phyloP scores from a whole-genome alignment of 2,888 invertebrate genomes.

The Pandemis heparana region DNA sequence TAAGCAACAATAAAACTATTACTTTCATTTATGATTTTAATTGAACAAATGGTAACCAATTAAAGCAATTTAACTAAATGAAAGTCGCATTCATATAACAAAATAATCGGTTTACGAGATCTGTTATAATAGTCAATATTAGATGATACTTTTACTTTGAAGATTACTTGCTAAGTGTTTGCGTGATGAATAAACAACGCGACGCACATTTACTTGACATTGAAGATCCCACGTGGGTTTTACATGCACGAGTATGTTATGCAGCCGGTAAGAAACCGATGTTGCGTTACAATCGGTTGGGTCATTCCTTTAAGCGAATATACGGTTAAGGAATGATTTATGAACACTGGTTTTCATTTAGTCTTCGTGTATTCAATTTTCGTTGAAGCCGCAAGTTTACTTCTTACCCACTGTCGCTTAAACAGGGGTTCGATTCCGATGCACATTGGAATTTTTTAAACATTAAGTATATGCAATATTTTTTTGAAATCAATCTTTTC shows the following conservation, averaged over 20 bases:
- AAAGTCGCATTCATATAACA: background rate
- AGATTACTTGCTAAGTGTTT: background rate
- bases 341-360: background rate
- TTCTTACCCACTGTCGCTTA: no score
- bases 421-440: no score
- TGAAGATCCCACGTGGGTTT: constrained; percentile 29
- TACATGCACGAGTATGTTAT: constrained; percentile 9
- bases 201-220: constrained; percentile 20
- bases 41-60: background rate
- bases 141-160: background rate
- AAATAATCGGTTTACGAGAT: background rate
- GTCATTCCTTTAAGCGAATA: background rate
- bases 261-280: constrained; percentile 8
- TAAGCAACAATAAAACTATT: constrained; percentile 1
- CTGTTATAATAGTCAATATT: background rate
- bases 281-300: constrained; percentile 16
- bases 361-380: background rate
- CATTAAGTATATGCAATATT: no score
- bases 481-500: no score
- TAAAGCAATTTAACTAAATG: background rate
- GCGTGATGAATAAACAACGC: constrained; percentile 5
- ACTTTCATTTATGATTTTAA: constrained; percentile 17
- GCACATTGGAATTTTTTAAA: no score
- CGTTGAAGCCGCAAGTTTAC: no score
- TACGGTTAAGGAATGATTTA: background rate